phyloP scores from a whole-genome alignment of 2,797 vertebrate species.

The Siniperca undulata region DNA sequence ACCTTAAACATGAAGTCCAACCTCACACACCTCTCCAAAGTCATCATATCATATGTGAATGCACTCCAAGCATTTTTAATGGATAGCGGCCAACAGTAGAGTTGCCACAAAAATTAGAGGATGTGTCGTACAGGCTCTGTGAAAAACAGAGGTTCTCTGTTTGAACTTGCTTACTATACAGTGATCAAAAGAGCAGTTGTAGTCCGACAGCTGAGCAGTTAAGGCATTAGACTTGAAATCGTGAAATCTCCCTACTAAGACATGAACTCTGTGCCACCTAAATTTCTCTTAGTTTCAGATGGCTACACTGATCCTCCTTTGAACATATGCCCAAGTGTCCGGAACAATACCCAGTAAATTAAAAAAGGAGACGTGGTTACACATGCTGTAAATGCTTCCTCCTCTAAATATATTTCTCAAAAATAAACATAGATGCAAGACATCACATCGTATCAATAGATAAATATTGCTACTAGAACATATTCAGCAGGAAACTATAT shows the following conservation, averaged over 20 bases:
- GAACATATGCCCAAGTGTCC: conserved; percentile 20
- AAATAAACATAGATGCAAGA: conserved; percentile 10
- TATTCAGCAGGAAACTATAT: too few relatives aligned
- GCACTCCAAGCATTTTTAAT: background rate
- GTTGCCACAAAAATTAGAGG: background rate
- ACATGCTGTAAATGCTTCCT: background rate
- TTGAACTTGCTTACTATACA: background rate
- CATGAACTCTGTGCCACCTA: background rate
- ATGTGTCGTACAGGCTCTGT: background rate
- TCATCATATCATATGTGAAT: background rate
- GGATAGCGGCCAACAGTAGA: background rate
- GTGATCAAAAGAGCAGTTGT: background rate
- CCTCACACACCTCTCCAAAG: background rate
- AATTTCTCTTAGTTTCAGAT: background rate
- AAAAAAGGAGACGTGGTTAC: conserved; percentile 5
- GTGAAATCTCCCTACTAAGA: background rate
- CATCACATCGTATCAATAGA: background rate
- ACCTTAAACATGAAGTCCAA: background rate
- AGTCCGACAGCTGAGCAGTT: background rate
- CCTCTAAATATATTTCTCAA: background rate
- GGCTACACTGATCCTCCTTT: background rate
- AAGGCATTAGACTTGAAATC: background rate
- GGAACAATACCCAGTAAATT: background rate
- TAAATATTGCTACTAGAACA: background rate
- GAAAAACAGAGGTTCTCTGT: background rate